phyloP scores from a whole-genome alignment of 2,113 vertebrate species.

The Osmerus eperlanus region DNA sequence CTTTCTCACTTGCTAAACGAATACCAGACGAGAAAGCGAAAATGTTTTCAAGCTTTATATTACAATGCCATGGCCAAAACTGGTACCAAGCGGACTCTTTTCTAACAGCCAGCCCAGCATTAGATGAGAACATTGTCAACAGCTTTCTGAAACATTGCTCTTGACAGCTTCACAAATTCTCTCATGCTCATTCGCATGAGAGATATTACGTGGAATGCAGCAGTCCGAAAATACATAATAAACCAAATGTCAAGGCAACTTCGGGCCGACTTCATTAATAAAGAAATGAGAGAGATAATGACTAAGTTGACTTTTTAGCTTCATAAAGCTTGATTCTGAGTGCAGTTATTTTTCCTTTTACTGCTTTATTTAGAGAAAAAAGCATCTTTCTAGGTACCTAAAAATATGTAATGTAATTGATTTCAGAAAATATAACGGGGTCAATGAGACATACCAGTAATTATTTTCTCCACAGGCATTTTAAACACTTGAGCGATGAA shows the following conservation, averaged over 20 bases:
- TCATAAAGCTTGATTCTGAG: slow-evolving; percentile 16
- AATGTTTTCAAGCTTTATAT: no score
- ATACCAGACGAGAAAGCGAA: neutral
- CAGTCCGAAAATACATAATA: slow-evolving; percentile 6
- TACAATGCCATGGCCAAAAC: no score
- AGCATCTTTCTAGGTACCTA: neutral
- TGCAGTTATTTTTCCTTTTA: slow-evolving; percentile 32
- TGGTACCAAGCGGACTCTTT: neutral
- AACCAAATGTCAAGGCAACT: slow-evolving; percentile 13
- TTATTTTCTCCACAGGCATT: slow-evolving; percentile 15
- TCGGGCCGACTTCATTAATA: slow-evolving; percentile 6
- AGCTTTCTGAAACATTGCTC: slow-evolving; percentile 8
- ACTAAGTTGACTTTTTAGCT: neutral
- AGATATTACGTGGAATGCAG: neutral
- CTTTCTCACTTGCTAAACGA: neutral
- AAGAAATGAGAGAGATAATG: slow-evolving; percentile 19
- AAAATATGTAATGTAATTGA: slow-evolving; percentile 17
- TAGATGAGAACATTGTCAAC: neutral
- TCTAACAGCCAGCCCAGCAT: neutral
- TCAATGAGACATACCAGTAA: slow-evolving; percentile 20
- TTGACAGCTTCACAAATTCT: neutral
- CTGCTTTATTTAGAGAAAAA: slow-evolving; percentile 19
- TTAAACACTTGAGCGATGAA: neutral
- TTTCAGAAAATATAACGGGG: slow-evolving; percentile 22
- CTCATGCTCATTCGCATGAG: neutral